These are phyloP conservation scores for Tubulanus polymorphus DNA, from an alignment of 2,888 invertebrate genomes.

Conservation along the genomic window DNA sequence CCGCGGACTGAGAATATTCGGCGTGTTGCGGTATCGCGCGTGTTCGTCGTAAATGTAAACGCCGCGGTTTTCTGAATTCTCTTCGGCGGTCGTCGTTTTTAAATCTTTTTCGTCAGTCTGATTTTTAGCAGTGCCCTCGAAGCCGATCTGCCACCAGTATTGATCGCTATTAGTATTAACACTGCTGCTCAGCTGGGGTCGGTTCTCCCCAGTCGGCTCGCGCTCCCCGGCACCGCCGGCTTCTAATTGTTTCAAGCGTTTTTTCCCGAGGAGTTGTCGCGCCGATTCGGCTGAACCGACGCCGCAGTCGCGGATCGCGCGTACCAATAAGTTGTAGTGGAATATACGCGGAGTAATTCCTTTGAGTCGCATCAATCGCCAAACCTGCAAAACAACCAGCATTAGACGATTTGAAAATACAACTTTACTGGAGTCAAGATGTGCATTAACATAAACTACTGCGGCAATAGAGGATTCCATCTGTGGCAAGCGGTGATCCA, in stretches of 20 bases:
- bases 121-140: too few species aligned
- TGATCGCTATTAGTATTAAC: too few species aligned
- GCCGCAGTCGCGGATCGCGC: conserved; percentile 75
- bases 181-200: too few species aligned
- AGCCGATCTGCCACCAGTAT: too few species aligned
- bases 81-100: too few species aligned
- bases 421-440: not conserved
- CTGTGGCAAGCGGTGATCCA: not conserved
- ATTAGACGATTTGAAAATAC: not conserved
- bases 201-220: too few species aligned
- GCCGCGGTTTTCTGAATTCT: not conserved
- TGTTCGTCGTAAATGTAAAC: not conserved
- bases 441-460: not conserved
- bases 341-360: conserved; percentile 67
- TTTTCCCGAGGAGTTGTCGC: conserved; percentile 10
- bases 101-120: too few species aligned
- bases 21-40: too few species aligned
- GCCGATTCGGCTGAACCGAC: conserved; percentile 60
- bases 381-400: conserved; percentile 57
- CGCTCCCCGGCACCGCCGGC: too few species aligned
- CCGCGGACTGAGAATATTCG: conserved; percentile 24
- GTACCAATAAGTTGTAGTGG: conserved; percentile 76
- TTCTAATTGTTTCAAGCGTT: too few species aligned
- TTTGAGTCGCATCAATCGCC: conserved; percentile 73
- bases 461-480: not conserved